Evolutionary conservation across 2,888 invertebrate species (phyloP), one percentile per base, ranked within the genome.

Genomic region (Acanthococcus lagerstroemiae): DNA sequence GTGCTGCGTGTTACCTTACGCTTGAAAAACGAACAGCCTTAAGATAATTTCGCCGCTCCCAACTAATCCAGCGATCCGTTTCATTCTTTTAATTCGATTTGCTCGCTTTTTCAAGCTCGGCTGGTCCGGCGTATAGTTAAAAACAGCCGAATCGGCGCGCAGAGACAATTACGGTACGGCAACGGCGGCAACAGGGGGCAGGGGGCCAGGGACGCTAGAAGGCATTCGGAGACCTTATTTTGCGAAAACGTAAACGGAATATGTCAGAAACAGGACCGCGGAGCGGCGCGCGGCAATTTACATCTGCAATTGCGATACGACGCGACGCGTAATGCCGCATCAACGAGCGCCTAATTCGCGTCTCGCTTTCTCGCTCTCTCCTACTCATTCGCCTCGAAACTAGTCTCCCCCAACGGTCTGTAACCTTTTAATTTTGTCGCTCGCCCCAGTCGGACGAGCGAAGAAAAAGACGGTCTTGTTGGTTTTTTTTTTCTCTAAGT

Each of bases 241-340:
- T 19, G 46, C 19, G 19, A 5, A n/a, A n/a, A 5, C 19, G 19
- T 17, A 45, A 45, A 45, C 15, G 4, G 48, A 48, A 60, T 48
- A 60, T 48, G 60, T 60, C 60, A 60, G 48, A 60, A 60, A 60
- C 60, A 60, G 60, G 48, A 60, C 60, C n/a, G n/a, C n/a, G n/a
- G 46, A 60, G 48, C 48, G 27, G 45, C 25, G 60, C 46, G 60
- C 60, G 46, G 25, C 60, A 60, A 60, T 60, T 60, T 60, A 60
- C 60, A 60, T 60, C 60, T 46, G 60, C 60, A 60, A 60, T 60
- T 60, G 60, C 60, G 48, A 60, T 60, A 60, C 60, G 60, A 46
- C 26, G 48, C 60, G 60, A 46, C 60, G 60, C 60, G 60, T 60
- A 60, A 60, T 60, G 48, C 60, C 60, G 60, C 60, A 60, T 60